A percentile compares a stretch with the other conserved stretches of the same genome.
These are phyloP conservation scores for Nowickia ferox DNA, from an alignment of 2,888 invertebrate genomes.

Conservation along the genomic window DNA sequence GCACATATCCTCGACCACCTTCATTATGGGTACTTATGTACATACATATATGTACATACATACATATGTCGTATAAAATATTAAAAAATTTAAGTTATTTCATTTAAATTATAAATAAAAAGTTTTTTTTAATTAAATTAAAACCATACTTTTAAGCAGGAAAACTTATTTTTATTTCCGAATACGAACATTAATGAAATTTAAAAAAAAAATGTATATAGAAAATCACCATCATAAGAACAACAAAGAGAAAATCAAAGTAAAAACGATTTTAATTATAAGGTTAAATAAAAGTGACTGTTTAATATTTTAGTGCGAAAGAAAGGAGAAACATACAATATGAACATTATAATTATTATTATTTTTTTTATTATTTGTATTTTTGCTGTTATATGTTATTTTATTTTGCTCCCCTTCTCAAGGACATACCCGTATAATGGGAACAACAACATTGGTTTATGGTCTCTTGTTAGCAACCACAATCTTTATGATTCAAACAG, in stretches of 20 bases:
- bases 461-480: slow-evolving; percentile 56
- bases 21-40: too few relatives aligned
- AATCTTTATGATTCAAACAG: slow-evolving; percentile 60
- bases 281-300: slow-evolving; percentile 16
- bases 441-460: slow-evolving; percentile 64
- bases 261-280: slow-evolving; percentile 12
- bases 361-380: slow-evolving; percentile 29
- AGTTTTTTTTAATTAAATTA: too few relatives aligned
- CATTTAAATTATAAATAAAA: too few relatives aligned
- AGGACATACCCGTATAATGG: slow-evolving; percentile 65
- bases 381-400: slow-evolving; percentile 16
- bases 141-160: too few relatives aligned
- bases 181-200: too few relatives aligned
- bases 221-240: neutral
- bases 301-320: slow-evolving; percentile 20
- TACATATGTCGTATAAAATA: too few relatives aligned
- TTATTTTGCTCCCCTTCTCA: slow-evolving; percentile 39
- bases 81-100: too few relatives aligned
- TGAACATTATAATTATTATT: slow-evolving; percentile 30
- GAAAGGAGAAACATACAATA: slow-evolving; percentile 23
- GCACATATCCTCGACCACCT: too few relatives aligned
- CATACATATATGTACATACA: too few relatives aligned
- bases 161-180: too few relatives aligned
- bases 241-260: slow-evolving; percentile 35
- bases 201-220: neutral